Conservation (phyloP, 2,888 invertebrate genomes). For the Cantharis lateralis region DNA sequence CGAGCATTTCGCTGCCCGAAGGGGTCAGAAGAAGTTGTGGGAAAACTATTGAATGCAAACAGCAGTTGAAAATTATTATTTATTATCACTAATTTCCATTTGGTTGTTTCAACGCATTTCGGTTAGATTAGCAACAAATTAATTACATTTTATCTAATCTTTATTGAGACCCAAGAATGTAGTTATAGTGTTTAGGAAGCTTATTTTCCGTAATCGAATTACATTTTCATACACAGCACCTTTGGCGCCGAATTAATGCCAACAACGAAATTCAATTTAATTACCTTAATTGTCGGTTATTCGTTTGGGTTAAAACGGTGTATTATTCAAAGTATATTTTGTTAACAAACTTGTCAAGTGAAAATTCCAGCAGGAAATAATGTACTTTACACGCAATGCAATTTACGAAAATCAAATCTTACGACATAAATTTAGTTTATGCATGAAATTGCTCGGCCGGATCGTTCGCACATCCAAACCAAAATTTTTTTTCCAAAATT, state of each 20-base stretch:
- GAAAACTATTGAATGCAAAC: background rate
- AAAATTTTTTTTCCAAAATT: too few relatives aligned
- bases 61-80: background rate
- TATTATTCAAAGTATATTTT: slow-evolving; percentile 8
- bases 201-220: background rate
- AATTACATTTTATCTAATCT: background rate
- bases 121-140: background rate
- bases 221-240: slow-evolving; percentile 12
- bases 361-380: background rate
- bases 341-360: slow-evolving; percentile 10
- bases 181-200: background rate
- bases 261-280: slow-evolving; percentile 21
- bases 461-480: too few relatives aligned
- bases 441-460: background rate
- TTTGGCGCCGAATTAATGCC: slow-evolving; percentile 24
- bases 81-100: background rate
- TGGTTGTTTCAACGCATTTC: background rate
- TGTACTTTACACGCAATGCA: background rate
- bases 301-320: slow-evolving; percentile 14
- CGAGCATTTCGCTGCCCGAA: background rate
- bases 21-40: background rate
- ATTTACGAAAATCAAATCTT: background rate
- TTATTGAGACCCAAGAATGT: background rate
- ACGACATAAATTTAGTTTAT: too few relatives aligned
- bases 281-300: slow-evolving; percentile 11